Percentiles rank a stretch among this genome's conserved stretches.
Conservation (phyloP, 2,888 invertebrate genomes). For the Epinotia ramella region DNA sequence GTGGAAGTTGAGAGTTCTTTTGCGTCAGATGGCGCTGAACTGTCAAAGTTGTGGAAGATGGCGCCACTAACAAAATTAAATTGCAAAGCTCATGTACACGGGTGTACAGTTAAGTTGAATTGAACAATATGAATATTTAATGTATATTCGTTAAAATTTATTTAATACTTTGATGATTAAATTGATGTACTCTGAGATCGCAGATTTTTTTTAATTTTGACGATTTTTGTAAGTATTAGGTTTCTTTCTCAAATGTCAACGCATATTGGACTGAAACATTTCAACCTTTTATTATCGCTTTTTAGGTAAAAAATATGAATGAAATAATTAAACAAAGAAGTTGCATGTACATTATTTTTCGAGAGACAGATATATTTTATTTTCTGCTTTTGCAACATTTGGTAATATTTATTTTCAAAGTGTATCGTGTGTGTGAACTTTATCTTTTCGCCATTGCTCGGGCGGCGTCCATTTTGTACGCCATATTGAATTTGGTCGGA, state of each 20-base stretch:
- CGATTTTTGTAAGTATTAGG: background rate
- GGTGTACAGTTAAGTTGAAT: background rate
- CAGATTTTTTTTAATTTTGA: too few species aligned
- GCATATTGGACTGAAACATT: background rate
- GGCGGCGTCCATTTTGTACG: constrained; percentile 84
- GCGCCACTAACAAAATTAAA: constrained; percentile 49
- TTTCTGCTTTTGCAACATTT: constrained; percentile 59
- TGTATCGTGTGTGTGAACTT: constrained; percentile 60
- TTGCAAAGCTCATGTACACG: constrained; percentile 26
- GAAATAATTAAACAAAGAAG: background rate
- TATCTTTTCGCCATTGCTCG: constrained; percentile 55
- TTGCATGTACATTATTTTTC: background rate
- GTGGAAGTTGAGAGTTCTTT: constrained; percentile 51
- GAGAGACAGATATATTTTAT: background rate
- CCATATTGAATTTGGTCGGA: constrained; percentile 87
- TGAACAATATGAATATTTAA: background rate
- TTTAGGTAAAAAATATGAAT: background rate
- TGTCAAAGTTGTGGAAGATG: constrained; percentile 58
- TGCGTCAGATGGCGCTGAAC: constrained; percentile 60
- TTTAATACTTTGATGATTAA: background rate
- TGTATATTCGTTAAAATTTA: background rate
- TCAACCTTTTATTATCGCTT: background rate
- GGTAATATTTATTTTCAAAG: constrained; percentile 50
- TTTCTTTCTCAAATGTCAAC: background rate
- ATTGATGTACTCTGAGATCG: background rate